Conservation (phyloP, 2,888 invertebrate genomes). For the Ochropacha duplaris region DNA sequence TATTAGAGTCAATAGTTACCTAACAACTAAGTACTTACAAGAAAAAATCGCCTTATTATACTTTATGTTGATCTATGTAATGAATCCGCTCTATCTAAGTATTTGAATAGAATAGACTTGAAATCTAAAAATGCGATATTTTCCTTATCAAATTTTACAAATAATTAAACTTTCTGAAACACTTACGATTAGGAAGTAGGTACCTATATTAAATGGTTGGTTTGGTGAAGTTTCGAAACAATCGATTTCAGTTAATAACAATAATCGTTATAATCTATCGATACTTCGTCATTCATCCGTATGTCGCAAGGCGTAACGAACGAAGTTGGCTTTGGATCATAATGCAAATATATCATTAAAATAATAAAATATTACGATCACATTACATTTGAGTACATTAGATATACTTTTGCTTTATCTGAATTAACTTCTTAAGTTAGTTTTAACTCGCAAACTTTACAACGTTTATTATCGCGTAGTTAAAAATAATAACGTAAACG, state of each 20-base stretch:
- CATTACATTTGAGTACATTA: background rate
- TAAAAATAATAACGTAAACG: no score
- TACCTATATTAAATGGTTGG: background rate
- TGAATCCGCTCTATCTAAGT: no score
- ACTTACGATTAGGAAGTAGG: background rate
- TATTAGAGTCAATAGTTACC: no score
- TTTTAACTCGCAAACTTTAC: background rate
- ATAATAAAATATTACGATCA: background rate
- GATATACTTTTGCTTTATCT: constrained; percentile 13
- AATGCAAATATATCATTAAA: constrained; percentile 28
- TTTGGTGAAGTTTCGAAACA: background rate
- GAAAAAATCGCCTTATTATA: no score
- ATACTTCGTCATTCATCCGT: background rate
- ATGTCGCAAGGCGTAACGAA: background rate
- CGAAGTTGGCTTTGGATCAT: constrained; percentile 8
- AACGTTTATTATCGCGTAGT: background rate
- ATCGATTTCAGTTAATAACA: background rate
- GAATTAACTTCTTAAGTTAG: constrained; percentile 26
- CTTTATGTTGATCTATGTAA: no score
- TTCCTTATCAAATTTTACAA: background rate
- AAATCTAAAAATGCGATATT: no score
- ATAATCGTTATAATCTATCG: background rate
- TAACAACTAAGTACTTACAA: no score
- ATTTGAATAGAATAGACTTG: background rate
- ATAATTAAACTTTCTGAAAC: background rate